Base-by-base conservation (phyloP, 2,888 invertebrate species). In the Scaptomyza parva region DNA sequence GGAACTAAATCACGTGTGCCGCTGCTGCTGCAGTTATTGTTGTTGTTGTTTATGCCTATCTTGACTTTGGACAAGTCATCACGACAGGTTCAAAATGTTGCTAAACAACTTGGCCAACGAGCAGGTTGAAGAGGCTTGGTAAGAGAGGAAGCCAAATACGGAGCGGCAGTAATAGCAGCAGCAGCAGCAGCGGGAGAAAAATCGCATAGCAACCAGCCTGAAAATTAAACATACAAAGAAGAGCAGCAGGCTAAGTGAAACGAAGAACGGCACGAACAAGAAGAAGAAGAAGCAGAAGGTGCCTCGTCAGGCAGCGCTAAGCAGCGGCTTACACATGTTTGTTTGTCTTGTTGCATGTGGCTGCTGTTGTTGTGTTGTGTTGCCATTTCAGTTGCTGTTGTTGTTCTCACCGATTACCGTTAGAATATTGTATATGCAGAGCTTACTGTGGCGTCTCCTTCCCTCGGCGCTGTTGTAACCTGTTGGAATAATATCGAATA, bases 21-120 rank as follows among this genome's bases (percentile, higher is more conserved):
- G 59, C 61, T 73, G 67, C 60, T 60, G 60, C 43, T 65, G 76
- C 45, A 43, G 59, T 37, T 70, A 58, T 6, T 68, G 62, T 57
- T 79, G 55, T 72, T 66, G 61, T 58, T 62, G 65, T 52, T 67
- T 67, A 59, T 76, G 39, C 52, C 83, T 70, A 83, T 85, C 76
- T 83, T 84, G 88, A 82, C 88, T 87, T 83, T 83, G 83, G 83
- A 79, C 86, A 84, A 88, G 83, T 84, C 83, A 84, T 86, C 88
- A 83, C 86, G 86, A 84, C 88, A 84, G 88, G 88, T 84, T 84
- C 71, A 84, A 84, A 86, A 83, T 84, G 83, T 83, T 75, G 88
- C 88, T 71, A 61, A 66, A 78, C 84, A 86, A 88, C 86, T 84
- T 84, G 65, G 70, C 68, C 54, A 63, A 43, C 53, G 60, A 45